Evolutionary conservation across 2,797 vertebrate species (phyloP).

Genomic region (Otus scops): DNA sequence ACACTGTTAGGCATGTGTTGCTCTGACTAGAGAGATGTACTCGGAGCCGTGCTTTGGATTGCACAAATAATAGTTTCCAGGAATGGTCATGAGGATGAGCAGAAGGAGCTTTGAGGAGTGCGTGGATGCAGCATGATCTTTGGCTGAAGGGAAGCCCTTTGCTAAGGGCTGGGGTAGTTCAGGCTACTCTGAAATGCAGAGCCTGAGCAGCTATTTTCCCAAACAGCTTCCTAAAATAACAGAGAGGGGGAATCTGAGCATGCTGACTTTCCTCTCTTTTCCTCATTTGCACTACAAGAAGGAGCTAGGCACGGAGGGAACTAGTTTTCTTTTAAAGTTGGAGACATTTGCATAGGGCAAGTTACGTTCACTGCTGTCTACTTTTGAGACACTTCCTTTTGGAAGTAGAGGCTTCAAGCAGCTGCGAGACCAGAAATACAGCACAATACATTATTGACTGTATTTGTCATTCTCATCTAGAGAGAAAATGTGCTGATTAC

Average conservation of each 20-base stretch:
- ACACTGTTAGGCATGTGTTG: not conserved
- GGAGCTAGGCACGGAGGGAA: not conserved
- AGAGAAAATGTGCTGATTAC: not conserved
- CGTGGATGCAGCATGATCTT: not conserved
- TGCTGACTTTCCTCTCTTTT: not conserved
- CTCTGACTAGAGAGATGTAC: not conserved
- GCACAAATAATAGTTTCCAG: constrained; percentile 25
- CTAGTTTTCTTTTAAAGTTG: not conserved
- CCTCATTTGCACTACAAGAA: constrained; percentile 29
- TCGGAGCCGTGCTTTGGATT: not conserved
- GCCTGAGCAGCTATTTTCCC: not conserved
- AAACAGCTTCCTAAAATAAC: not conserved
- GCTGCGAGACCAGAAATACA: constrained; percentile 12
- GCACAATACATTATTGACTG: not conserved
- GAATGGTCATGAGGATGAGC: constrained; percentile 26
- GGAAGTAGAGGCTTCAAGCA: not conserved
- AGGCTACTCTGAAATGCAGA: not conserved
- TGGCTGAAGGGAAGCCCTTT: not conserved
- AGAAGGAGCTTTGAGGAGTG: not conserved
- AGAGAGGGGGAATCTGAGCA: not conserved
- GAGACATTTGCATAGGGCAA: constrained; percentile 5
- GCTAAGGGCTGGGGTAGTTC: not conserved
- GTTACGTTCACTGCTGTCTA: not conserved
- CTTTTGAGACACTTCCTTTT: not conserved
- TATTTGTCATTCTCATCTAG: not conserved